Conservation (phyloP, 2,888 invertebrate genomes). For the Leptopilina drosophilae region DNA sequence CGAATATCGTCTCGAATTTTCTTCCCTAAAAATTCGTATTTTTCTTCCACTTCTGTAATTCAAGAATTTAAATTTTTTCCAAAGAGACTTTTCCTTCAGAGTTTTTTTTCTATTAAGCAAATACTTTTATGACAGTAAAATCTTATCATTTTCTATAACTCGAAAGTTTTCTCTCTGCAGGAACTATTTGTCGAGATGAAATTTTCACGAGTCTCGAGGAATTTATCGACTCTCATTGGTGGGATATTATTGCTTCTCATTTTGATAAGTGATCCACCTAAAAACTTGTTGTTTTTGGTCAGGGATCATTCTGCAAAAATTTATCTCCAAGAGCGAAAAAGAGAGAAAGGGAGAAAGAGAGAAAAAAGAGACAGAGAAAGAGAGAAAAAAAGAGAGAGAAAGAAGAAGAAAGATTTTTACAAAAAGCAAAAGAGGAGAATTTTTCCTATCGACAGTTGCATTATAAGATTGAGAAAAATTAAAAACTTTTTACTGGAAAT, state of each 20-base stretch:
- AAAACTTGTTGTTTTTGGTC: conserved; percentile 20
- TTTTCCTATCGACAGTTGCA: background rate
- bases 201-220: background rate
- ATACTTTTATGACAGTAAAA: background rate
- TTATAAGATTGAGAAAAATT: conserved; percentile 1
- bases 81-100: background rate
- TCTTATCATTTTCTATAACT: background rate
- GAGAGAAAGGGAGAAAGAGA: no score
- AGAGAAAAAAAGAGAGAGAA: no score
- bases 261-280: background rate
- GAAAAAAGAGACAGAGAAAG: no score
- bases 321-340: no score
- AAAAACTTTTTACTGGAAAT: conserved; percentile 10
- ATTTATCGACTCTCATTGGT: background rate
- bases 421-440: no score
- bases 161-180: background rate
- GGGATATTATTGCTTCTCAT: background rate
- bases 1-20: background rate
- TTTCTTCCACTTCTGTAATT: no score
- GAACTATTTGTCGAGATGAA: background rate
- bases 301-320: no score
- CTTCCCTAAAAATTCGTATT: no score
- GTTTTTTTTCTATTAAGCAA: background rate
- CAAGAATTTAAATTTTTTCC: no score
- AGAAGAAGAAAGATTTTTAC: no score